Conservation (phyloP, 2,797 vertebrate species). For the Microctenopoma lineatum region DNA sequence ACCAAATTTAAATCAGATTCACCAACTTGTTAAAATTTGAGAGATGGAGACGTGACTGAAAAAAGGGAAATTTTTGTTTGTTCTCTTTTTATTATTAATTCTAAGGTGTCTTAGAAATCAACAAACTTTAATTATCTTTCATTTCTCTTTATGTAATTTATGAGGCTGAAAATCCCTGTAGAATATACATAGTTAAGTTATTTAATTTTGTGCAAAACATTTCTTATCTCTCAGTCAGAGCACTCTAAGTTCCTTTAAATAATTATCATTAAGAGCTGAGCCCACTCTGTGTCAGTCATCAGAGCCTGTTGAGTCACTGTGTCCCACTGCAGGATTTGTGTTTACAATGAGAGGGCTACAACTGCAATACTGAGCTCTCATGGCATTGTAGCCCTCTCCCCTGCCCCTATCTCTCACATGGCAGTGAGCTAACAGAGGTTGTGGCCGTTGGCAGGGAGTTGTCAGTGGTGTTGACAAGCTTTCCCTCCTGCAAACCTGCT, state of each 20-base stretch:
- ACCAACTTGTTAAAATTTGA: too few relatives aligned
- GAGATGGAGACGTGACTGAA: too few relatives aligned
- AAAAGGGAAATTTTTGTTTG: too few relatives aligned
- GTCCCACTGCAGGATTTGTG: constrained; percentile 67
- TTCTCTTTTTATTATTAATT: too few relatives aligned
- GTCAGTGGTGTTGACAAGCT: constrained; percentile 76
- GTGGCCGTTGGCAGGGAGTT: constrained; percentile 62
- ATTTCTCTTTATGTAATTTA: too few relatives aligned
- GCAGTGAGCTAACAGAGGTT: constrained; percentile 61
- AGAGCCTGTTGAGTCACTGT: constrained; percentile 65
- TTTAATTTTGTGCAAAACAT: too few relatives aligned
- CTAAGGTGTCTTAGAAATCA: too few relatives aligned
- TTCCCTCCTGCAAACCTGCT: constrained; percentile 64
- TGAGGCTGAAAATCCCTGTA: too few relatives aligned
- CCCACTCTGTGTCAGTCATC: constrained; percentile 47
- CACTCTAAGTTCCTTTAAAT: constrained; percentile 57
- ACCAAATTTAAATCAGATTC: too few relatives aligned
- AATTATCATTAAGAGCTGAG: constrained; percentile 51
- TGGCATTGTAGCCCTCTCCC: constrained; percentile 21
- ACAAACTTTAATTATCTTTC: too few relatives aligned
- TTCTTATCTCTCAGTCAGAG: too few relatives aligned
- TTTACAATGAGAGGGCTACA: constrained; percentile 69
- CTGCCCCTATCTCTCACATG: constrained; percentile 31
- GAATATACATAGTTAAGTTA: too few relatives aligned
- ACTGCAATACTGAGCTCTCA: constrained; percentile 59